Conservation (phyloP, 2,888 invertebrate species). For the Folsomia candida region DNA sequence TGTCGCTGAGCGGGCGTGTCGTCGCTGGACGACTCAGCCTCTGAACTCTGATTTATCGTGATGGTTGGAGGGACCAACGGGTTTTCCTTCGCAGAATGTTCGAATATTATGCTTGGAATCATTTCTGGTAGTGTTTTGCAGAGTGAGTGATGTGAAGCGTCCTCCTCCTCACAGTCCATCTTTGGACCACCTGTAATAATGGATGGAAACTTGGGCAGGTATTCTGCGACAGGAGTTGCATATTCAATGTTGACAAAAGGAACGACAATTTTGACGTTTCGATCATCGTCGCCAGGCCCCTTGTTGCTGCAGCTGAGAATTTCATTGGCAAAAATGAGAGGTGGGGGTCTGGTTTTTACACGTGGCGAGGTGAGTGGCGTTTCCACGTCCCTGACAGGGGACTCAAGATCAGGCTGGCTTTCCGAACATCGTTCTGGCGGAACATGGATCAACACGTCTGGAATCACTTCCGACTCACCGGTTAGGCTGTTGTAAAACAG, state of each 20-base stretch:
- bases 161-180: constrained; percentile 11
- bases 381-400: constrained; percentile 1
- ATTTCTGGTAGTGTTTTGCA: constrained; percentile 7
- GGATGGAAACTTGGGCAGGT: constrained; percentile 30
- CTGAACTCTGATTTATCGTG: constrained; percentile 54
- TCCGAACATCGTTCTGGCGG: constrained; percentile 47
- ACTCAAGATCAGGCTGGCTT: constrained; percentile 30
- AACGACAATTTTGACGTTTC: constrained; percentile 27
- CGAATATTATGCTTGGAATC: neutral
- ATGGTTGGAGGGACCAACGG: constrained; percentile 55
- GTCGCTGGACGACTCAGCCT: constrained; percentile 55
- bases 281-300: constrained; percentile 15
- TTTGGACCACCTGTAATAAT: constrained; percentile 9
- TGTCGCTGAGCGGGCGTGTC: constrained; percentile 54
- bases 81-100: constrained; percentile 10
- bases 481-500: constrained; percentile 59
- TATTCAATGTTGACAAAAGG: constrained; percentile 50
- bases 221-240: constrained; percentile 48
- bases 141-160: neutral
- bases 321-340: constrained; percentile 50
- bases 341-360: constrained; percentile 50
- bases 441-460: constrained; percentile 50
- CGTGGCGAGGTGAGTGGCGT: constrained; percentile 14
- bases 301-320: constrained; percentile 38
- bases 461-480: constrained; percentile 47